Conservation (phyloP, 2,888 invertebrate genomes). For the Acrobeloides nanus region DNA sequence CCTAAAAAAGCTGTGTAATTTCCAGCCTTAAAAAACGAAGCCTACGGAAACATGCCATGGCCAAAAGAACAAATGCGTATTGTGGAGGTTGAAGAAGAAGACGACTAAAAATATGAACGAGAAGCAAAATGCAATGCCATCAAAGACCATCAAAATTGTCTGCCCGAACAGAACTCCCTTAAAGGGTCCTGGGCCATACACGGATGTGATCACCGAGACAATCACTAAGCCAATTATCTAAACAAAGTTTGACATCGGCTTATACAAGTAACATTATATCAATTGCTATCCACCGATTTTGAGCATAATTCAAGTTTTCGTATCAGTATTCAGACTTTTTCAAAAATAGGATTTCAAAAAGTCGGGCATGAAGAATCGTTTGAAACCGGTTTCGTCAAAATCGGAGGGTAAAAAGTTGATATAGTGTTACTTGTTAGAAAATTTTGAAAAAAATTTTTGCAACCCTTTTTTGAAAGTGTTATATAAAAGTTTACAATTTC, state of each 20-base stretch:
- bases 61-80: constrained; percentile 44
- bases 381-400: too few species aligned
- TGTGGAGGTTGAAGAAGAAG: constrained; percentile 46
- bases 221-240: constrained; percentile 40
- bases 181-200: constrained; percentile 52
- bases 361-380: too few species aligned
- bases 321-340: too few species aligned
- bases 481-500: constrained; percentile 37
- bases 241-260: constrained; percentile 11
- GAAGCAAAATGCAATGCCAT: constrained; percentile 41
- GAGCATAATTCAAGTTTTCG: too few species aligned
- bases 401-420: too few species aligned
- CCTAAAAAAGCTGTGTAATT: constrained; percentile 21
- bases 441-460: too few species aligned
- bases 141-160: constrained; percentile 41
- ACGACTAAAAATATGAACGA: constrained; percentile 49
- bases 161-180: constrained; percentile 49
- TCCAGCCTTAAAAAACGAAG: background rate
- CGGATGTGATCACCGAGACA: constrained; percentile 39
- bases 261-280: too few species aligned
- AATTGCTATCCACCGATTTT: too few species aligned
- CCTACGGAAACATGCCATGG: constrained; percentile 42
- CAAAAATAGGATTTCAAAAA: too few species aligned
- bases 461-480: background rate
- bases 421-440: too few species aligned